Base-by-base conservation (phyloP, 2,797 vertebrate species). In the Helicolenus hilgendorfi region DNA sequence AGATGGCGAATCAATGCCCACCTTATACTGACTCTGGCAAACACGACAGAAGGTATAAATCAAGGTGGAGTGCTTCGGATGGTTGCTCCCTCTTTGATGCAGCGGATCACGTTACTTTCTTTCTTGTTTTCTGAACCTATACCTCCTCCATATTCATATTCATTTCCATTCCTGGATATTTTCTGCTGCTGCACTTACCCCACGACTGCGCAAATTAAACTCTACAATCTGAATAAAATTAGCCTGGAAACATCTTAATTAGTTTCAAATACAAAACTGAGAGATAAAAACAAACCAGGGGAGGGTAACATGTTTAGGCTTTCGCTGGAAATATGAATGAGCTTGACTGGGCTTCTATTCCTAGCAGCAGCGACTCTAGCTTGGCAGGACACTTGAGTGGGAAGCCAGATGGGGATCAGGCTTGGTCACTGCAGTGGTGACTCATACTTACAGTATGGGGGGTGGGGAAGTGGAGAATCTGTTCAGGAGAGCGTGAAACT, bases 1-100 rank as follows among this genome's bases (percentile, higher is more conserved):
- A 95, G 94, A 95, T 94, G 92, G 92, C 49, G 35, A 91, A 91
- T 95, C 87, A 89, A 91, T 88, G 74, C 60, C 81, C 72, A 84
- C 74, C 79, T 80, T 86, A 89, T 67, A 83, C 72, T 72, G 72
- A 88, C 81, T 88, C 73, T 89, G 83, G 71, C 70, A 89, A 88
- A 87, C 56, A 81, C 67, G 83, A 88, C 87, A 91, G 76, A 84
- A 67, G 86, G 70, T 89, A 88, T 92, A 90, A 95, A 94, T 94
- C 93, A 93, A 79, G 80, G 63, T 27, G 31, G 24, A 65, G 63
- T 58, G 69, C 72, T 84, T 81, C 81, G 77, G 58, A 74, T 74
- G 74, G 59, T 38, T 77, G 78, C 60, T 71, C 53, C 49, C 7
- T 65, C 80, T 92, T 90, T 91, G 85, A 92, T 89, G 70, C 13